phyloP scores from a whole-genome alignment of 2,113 vertebrate species.

The Microcebus griseorufus region DNA sequence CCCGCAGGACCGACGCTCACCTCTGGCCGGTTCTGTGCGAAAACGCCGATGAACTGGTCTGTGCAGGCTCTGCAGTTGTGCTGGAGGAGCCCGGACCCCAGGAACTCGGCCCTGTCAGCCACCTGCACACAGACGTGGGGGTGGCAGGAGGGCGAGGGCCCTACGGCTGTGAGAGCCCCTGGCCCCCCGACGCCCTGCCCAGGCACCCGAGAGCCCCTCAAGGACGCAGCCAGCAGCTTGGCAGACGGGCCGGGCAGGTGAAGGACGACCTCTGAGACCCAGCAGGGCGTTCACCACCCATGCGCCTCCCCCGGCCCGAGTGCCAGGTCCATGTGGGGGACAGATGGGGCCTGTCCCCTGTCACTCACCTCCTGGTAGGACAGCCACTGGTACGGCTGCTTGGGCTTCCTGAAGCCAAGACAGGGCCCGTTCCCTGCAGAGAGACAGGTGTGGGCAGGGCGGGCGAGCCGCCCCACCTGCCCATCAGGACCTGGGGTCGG shows the following conservation, averaged over 20 bases:
- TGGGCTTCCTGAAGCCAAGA: constrained; percentile 94
- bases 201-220: neutral
- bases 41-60: constrained; percentile 96
- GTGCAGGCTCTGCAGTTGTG: constrained; percentile 92
- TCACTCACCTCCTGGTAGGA: constrained; percentile 96
- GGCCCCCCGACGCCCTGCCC: neutral
- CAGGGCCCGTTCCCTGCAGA: constrained; percentile 93
- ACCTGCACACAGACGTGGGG: constrained; percentile 85
- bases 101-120: constrained; percentile 91
- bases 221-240: neutral
- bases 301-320: neutral
- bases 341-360: neutral
- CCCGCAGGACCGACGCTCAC: constrained; percentile 81
- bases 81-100: constrained; percentile 95
- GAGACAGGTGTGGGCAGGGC: neutral
- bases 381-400: constrained; percentile 97
- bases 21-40: constrained; percentile 98
- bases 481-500: neutral
- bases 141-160: neutral
- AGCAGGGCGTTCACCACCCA: neutral
- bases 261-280: neutral
- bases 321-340: neutral
- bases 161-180: neutral
- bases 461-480: neutral
- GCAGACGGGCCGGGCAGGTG: neutral